Evolutionary conservation across 2,797 vertebrate species (phyloP).

Genomic region (Sebastes nivosus): DNA sequence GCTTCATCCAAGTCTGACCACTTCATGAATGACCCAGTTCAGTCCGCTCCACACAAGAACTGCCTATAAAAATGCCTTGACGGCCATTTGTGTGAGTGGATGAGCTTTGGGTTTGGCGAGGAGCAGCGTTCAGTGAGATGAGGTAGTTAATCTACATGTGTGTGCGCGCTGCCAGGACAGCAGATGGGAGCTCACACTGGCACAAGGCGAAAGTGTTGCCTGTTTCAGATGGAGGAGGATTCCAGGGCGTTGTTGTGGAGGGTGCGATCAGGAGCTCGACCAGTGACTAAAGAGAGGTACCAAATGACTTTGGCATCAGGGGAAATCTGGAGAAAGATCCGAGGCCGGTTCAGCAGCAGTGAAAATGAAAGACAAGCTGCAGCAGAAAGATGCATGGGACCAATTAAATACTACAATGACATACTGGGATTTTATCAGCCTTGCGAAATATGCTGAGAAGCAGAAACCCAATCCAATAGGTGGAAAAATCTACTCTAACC

Average conservation of each 20-base stretch:
- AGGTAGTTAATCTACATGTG: slow-evolving; percentile 60
- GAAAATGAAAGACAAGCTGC: slow-evolving; percentile 3
- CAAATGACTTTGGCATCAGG: slow-evolving; percentile 49
- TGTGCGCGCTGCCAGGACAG: slow-evolving; percentile 59
- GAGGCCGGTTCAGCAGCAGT: slow-evolving; percentile 5
- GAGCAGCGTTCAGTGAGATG: slow-evolving; percentile 33
- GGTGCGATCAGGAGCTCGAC: slow-evolving; percentile 48
- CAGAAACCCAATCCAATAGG: slow-evolving; percentile 27
- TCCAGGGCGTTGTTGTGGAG: slow-evolving; percentile 32
- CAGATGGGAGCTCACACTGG: slow-evolving; percentile 75
- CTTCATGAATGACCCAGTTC: slow-evolving; percentile 3
- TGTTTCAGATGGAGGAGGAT: slow-evolving; percentile 54
- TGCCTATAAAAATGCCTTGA: neutral
- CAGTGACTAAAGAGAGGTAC: slow-evolving; percentile 28
- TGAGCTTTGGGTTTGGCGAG: slow-evolving; percentile 24
- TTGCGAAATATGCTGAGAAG: slow-evolving; percentile 60
- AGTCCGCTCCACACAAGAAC: neutral
- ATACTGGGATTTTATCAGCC: slow-evolving; percentile 38
- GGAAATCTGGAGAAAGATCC: slow-evolving; percentile 20
- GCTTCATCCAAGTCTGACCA: neutral
- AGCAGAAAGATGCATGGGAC: neutral
- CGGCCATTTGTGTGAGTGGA: neutral
- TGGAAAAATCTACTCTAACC: slow-evolving; percentile 27
- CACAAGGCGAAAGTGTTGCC: slow-evolving; percentile 61
- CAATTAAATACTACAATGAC: slow-evolving; percentile 5